Evolutionary conservation across 1,140 invertebrate genomes (phyloP), one percentile per base, ranked within the genome.

Genomic region (Cryptotermes secundus): DNA sequence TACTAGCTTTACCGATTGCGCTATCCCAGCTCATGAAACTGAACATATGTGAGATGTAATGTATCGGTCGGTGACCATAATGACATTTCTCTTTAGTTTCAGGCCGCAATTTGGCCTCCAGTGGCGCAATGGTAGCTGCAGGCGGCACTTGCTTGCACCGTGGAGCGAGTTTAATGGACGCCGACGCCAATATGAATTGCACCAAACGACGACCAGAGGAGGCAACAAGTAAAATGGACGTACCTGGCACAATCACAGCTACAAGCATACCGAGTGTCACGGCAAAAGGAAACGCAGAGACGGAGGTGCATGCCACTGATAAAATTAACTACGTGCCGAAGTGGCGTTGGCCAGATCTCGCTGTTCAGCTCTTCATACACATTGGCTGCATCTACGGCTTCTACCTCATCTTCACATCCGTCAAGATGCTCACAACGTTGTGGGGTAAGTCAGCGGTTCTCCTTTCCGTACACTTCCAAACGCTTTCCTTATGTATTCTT

Each of bases 321-420:
- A 22, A 59, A n/a, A 80, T 4, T 22, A 19, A 24, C 7, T 72
- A 72, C 12, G 59, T 72, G 26, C 0, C 49, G 16, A 91, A 88
- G n/a, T 72, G 59, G 59, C 59, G 59, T 0, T 96, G 94, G 94
- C 93, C 92, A 0, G 94, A 95, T 89, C 89, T 95, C 2, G 86
- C 88, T 14, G 95, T 92, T 7, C 94, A 95, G 89, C 86, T 93
- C 59, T 93, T 93, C 85, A 90, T 96, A 86, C 95, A 96, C 89
- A 87, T 88, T 84, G 93, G 94, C 31, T 92, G 92, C 85, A 83
- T 95, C 6, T 96, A 95, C 87, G 95, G 95, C 83, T 84, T 95
- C 2, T 95, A 92, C 87, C 90, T 96, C 84, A 42, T 65, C 4
- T 72, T 83, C 59, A 90, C 92, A 86, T 72, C 59, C 6, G 93